Evolutionary conservation across 2,888 invertebrate species (phyloP).

Genomic region (Cephalotes varians): DNA sequence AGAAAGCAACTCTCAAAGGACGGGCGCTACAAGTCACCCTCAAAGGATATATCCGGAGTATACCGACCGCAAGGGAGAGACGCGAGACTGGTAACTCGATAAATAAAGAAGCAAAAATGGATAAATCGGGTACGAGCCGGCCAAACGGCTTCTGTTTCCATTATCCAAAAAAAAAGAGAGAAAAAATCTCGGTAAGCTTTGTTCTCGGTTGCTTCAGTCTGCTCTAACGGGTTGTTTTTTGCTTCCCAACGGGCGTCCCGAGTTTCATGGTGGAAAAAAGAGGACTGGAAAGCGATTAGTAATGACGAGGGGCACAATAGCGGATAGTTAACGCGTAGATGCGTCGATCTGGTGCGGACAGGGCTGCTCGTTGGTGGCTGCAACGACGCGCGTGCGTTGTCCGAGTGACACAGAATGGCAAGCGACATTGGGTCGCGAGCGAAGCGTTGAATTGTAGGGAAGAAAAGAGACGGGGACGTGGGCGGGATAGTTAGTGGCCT

Average conservation of each 20-base stretch:
- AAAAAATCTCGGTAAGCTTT: not conserved
- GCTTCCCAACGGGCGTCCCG: conserved; percentile 18
- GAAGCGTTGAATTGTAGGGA: conserved; percentile 29
- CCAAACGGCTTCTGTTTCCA: conserved; percentile 13
- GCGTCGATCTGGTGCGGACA: conserved; percentile 12
- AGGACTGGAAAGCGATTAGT: conserved; percentile 35
- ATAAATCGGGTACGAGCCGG: conserved; percentile 37
- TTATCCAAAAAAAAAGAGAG: not conserved
- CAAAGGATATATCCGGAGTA: conserved; percentile 43
- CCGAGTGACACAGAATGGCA: conserved; percentile 29
- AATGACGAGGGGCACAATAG: conserved; percentile 66
- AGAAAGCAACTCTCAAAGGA: conserved; percentile 53
- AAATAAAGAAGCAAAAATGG: conserved; percentile 48
- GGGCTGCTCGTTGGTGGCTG: not conserved
- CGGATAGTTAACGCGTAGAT: conserved; percentile 70
- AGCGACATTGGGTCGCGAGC: conserved; percentile 14
- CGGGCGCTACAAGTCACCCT: conserved; percentile 30
- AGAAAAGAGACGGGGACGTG: not conserved
- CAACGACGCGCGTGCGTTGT: not conserved
- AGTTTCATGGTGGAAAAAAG: conserved; percentile 18
- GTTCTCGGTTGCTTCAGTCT: conserved; percentile 9
- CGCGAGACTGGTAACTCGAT: conserved; percentile 33
- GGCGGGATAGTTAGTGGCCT: conserved; percentile 51
- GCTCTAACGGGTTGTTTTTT: conserved; percentile 18
- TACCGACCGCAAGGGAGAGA: conserved; percentile 42